phyloP scores from a whole-genome alignment of 92 coral and sea anemone species.

The Porites rus region DNA sequence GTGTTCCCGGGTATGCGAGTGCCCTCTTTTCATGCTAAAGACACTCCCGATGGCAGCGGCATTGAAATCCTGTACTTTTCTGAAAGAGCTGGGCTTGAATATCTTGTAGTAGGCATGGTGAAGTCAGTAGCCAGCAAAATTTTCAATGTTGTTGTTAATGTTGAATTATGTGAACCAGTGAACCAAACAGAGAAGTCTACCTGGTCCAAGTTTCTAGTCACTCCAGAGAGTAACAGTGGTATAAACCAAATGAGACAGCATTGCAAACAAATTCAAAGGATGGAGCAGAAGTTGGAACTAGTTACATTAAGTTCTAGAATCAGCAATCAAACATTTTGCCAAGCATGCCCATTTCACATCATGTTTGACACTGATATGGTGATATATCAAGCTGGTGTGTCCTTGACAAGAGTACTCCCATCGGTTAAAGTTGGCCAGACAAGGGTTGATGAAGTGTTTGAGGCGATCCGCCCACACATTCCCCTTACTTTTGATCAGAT shows the following conservation, averaged over 20 bases:
- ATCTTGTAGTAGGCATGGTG: conserved; percentile 90
- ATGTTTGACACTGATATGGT: conserved; percentile 90
- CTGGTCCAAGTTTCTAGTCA: conserved; percentile 77
- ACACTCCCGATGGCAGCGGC: conserved; percentile 72
- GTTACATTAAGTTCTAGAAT: conserved; percentile 81
- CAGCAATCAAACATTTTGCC: conserved; percentile 86
- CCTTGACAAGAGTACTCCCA: conserved; percentile 88
- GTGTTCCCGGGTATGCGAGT: conserved; percentile 96
- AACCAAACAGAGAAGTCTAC: conserved; percentile 54
- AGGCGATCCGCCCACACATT: conserved; percentile 85
- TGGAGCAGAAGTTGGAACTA: conserved; percentile 78
- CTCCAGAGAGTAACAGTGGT: conserved; percentile 61
- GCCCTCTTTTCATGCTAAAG: conserved; percentile 93
- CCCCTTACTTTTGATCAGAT: conserved; percentile 81
- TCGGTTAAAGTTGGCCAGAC: conserved; percentile 84
- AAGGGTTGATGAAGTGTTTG: conserved; percentile 77
- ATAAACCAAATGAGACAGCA: conserved; percentile 50
- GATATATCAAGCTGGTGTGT: conserved; percentile 93
- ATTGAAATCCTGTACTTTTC: conserved; percentile 86
- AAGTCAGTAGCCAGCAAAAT: conserved; percentile 84
- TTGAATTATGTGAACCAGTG: conserved; percentile 59
- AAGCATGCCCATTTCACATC: conserved; percentile 96
- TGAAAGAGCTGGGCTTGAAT: conserved; percentile 92
- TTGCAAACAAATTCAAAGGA: conserved; percentile 61
- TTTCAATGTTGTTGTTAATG: conserved; percentile 73